A percentile compares a stretch with the other conserved stretches of the same genome.
Evolutionary conservation across 2,113 vertebrate species (phyloP).

Genomic region (Antechinus flavipes): DNA sequence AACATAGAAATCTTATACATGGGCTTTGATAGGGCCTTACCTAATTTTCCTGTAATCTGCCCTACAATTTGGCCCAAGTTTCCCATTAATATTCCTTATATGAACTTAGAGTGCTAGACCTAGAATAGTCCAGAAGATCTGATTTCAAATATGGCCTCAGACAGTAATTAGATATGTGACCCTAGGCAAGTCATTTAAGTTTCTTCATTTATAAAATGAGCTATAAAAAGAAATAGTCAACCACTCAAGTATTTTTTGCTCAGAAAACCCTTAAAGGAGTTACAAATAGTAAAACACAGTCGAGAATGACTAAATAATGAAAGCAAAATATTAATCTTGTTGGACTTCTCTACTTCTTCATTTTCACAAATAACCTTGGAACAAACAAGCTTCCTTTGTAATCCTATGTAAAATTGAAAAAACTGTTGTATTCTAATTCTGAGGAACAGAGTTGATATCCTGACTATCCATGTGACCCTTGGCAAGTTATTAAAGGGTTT

Average conservation of each 20-base stretch:
- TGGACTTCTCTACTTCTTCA: neutral
- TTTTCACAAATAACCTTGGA: neutral
- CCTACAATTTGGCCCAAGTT: neutral
- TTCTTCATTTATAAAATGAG: no score
- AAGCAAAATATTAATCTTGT: neutral
- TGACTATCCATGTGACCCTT: neutral
- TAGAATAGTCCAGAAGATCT: no score
- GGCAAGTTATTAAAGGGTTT: neutral
- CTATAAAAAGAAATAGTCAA: no score
- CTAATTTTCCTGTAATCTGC: neutral
- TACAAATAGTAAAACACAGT: no score
- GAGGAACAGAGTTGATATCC: neutral
- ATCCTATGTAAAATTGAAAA: neutral
- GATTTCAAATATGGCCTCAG: no score
- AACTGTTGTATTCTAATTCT: neutral
- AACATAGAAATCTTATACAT: neutral
- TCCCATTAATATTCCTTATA: neutral
- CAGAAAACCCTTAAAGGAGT: no score
- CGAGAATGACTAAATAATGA: no score
- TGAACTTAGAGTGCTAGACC: neutral
- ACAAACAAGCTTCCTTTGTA: neutral
- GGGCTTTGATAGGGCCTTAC: neutral
- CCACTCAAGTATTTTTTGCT: no score
- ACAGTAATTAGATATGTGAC: no score
- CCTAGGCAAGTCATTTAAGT: no score